phyloP scores from a whole-genome alignment of 2,797 vertebrate species.

The Tauraco hartlaubi region DNA sequence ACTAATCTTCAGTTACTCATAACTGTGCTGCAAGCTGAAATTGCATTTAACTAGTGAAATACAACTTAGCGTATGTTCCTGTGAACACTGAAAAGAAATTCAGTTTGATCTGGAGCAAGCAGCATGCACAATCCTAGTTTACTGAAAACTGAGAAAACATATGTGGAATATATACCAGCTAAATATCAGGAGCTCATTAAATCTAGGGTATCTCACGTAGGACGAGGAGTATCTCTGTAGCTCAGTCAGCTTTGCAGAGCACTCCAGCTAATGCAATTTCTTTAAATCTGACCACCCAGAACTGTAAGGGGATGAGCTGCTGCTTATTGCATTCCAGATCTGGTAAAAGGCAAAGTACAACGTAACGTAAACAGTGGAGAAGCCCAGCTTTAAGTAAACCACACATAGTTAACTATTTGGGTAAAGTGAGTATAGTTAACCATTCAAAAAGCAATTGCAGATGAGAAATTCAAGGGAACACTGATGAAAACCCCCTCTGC shows the following conservation, averaged over 20 bases:
- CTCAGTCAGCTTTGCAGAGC: neutral
- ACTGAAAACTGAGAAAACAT: neutral
- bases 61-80: neutral
- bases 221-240: neutral
- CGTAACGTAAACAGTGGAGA: neutral
- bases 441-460: neutral
- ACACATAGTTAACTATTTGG: neutral
- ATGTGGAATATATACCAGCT: neutral
- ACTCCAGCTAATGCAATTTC: neutral
- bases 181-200: neutral
- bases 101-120: neutral
- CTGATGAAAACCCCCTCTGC: neutral
- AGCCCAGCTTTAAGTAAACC: neutral
- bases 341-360: neutral
- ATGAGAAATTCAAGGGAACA: neutral
- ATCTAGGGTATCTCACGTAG: neutral
- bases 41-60: neutral
- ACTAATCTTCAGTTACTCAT: neutral
- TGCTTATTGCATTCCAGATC: neutral
- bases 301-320: neutral
- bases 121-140: neutral
- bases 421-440: neutral
- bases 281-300: neutral
- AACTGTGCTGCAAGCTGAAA: neutral
- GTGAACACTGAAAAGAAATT: neutral